Conservation (phyloP, 1,140 invertebrate species). For the Drosophila virilis region DNA sequence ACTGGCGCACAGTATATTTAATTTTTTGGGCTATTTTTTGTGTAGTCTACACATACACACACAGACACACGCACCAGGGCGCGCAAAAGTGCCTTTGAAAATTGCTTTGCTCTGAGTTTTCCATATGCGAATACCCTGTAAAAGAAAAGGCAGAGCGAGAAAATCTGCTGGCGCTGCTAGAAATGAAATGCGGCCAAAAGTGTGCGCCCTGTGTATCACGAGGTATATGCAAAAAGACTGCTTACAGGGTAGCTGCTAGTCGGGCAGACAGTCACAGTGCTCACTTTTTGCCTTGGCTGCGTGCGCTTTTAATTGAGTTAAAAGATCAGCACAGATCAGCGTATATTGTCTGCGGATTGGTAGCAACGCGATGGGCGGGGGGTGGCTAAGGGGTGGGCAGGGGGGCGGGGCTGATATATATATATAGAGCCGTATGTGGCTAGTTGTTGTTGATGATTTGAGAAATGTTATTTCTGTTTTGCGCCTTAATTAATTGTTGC, state of each 20-base stretch:
- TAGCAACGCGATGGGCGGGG: background rate
- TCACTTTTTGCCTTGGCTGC: conserved; percentile 56
- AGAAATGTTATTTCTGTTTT: conserved; percentile 66
- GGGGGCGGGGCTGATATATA: background rate
- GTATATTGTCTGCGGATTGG: conserved; percentile 44
- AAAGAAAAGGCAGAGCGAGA: background rate
- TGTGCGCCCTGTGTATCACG: too few relatives aligned
- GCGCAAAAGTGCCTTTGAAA: conserved; percentile 66
- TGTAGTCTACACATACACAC: conserved; percentile 17
- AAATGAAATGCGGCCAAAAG: too few relatives aligned
- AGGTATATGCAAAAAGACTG: too few relatives aligned
- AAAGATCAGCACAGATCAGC: conserved; percentile 75
- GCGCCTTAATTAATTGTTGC: conserved; percentile 75
- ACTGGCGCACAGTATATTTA: conserved; percentile 53
- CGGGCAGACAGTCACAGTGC: background rate
- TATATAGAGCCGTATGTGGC: background rate
- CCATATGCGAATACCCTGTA: conserved; percentile 15
- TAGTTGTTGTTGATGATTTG: conserved; percentile 34
- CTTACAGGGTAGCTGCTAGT: background rate
- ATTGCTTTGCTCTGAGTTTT: conserved; percentile 10
- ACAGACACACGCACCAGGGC: conserved; percentile 20
- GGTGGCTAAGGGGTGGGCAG: conserved; percentile 9
- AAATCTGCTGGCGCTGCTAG: too few relatives aligned
- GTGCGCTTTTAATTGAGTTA: conserved; percentile 81
- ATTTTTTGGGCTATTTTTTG: conserved; percentile 39